Percentiles rank a stretch among this genome's conserved stretches.
Evolutionary conservation across 2,797 vertebrate species (phyloP).

Genomic region (Hipposideros larvatus): DNA sequence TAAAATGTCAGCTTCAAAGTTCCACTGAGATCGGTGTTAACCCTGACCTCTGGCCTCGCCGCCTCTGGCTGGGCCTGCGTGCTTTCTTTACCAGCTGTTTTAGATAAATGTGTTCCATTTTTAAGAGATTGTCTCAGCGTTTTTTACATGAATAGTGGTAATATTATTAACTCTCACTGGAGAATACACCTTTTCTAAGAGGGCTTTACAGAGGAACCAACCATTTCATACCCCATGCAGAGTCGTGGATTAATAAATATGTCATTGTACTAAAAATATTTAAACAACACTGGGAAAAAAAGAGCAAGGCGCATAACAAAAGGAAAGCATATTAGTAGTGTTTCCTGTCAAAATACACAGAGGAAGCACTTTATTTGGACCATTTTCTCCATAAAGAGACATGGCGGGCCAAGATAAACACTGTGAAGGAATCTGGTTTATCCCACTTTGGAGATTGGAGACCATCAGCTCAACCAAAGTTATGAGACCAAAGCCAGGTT

Average conservation of each 20-base stretch:
- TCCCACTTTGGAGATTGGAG: constrained; percentile 87
- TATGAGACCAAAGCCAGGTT: constrained; percentile 83
- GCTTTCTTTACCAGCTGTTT: constrained; percentile 94
- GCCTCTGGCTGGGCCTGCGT: constrained; percentile 91
- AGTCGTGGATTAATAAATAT: constrained; percentile 90
- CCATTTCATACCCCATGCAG: constrained; percentile 87
- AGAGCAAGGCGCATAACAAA: constrained; percentile 90
- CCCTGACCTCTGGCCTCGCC: constrained; percentile 92
- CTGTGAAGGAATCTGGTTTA: constrained; percentile 89
- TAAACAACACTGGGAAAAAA: constrained; percentile 89
- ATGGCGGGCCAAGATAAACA: constrained; percentile 91
- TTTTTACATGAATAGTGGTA: constrained; percentile 88
- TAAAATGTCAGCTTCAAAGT: constrained; percentile 97
- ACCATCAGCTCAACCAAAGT: constrained; percentile 85
- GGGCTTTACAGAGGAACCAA: constrained; percentile 87
- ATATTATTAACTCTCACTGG: constrained; percentile 90
- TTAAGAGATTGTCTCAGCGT: constrained; percentile 90
- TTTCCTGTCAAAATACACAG: constrained; percentile 93
- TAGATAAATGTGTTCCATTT: constrained; percentile 94
- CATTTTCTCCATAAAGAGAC: constrained; percentile 91
- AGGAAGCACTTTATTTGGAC: constrained; percentile 92
- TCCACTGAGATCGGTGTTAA: constrained; percentile 95
- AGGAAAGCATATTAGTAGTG: constrained; percentile 90
- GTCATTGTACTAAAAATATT: constrained; percentile 91
- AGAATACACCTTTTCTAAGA: constrained; percentile 87